Base-by-base conservation (phyloP, 2,113 vertebrate species). In the Micronycteris hirsuta region DNA sequence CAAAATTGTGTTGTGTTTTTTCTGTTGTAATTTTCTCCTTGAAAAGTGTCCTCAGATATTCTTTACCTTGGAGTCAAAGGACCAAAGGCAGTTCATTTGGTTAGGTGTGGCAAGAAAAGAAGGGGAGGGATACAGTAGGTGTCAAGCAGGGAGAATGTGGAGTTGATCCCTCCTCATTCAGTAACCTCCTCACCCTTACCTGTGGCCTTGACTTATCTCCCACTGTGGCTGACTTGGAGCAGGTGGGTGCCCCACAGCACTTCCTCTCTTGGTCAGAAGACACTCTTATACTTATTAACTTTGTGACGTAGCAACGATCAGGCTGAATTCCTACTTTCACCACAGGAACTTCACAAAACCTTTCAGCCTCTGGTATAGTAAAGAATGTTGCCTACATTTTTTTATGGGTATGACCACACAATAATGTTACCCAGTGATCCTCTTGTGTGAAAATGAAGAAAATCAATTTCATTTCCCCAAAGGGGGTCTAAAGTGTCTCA, bases 401-500 rank as follows among this genome's bases (percentile, higher is more conserved):
- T 58, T 97, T 93, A 58, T 83, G n/a, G 36, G 4, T 77, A 70
- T 92, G 43, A 88, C 70, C 43, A 52, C 86, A 82, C 54, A 86
- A 4, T 95, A 85, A 95, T 92, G 65, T 95, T 97, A 87, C 82
- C 45, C 80, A 86, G 77, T 89, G 84, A 92, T 93, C 56, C 49
- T 95, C 93, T 82, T 92, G 13, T 93, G 93, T 94, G 84, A 90
- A 97, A 95, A 96, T 97, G 90, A 97, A 95, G 84, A 93, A 94
- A 97, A 96, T 93, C 92, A 94, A 96, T 96, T 95, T 96, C 20
- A 89, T 43, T 95, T 98, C 81, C 92, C 95, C 96, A 63, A 58
- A 86, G 86, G 93, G 36, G n/a, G 63, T 65, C 41, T 90, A 45
- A 70, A 95, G 26, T 94, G 20, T 94, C 89, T 92, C 47, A 54